These are phyloP conservation scores for Sminthurides aquaticus DNA, from an alignment of 2,888 invertebrate genomes.

Conservation along the genomic window DNA sequence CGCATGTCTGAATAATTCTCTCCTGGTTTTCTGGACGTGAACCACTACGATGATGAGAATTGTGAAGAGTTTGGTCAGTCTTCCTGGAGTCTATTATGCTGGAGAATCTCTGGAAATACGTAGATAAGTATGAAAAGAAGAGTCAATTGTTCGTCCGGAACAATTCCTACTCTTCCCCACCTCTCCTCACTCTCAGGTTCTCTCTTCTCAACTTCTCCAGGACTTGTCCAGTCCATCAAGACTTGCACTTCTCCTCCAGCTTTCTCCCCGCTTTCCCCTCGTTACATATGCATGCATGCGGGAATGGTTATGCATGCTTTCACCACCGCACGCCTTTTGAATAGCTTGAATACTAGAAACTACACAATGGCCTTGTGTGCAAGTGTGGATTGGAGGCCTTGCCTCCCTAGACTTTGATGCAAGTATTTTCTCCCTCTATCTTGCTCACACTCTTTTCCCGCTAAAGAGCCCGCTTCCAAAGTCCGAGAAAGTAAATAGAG, in stretches of 20 bases:
- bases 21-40: neutral
- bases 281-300: too few species aligned
- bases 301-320: too few species aligned
- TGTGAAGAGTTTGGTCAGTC: too few species aligned
- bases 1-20: neutral
- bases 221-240: too few species aligned
- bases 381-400: too few species aligned
- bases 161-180: neutral
- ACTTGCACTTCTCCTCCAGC: too few species aligned
- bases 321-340: too few species aligned
- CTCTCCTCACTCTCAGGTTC: too few species aligned
- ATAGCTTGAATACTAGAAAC: too few species aligned
- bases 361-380: too few species aligned
- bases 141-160: neutral
- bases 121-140: neutral
- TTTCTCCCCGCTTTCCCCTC: too few species aligned
- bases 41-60: neutral
- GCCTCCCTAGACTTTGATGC: too few species aligned
- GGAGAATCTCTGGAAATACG: neutral
- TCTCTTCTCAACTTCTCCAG: neutral
- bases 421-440: constrained; percentile 9
- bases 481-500: constrained; percentile 37
- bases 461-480: constrained; percentile 1
- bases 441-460: neutral
- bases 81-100: neutral